Evolutionary conservation across 2,888 invertebrate species (phyloP), one percentile per base, ranked within the genome.

Genomic region (Rhorus exstirpatorius): DNA sequence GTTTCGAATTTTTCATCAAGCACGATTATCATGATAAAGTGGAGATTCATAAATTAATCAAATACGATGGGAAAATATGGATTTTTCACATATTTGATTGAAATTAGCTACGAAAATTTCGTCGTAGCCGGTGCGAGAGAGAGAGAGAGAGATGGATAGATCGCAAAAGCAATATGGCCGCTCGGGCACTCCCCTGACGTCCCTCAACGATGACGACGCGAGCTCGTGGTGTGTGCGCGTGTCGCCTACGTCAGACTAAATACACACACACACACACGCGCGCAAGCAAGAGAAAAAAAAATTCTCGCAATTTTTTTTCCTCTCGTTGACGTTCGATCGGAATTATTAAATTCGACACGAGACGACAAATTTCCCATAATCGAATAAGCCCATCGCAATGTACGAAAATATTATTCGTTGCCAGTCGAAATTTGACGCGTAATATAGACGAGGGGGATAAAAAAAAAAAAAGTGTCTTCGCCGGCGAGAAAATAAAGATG

Each of bases 401-500:
- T 44, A 31, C n/a, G 31, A 21, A 55, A 61, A 71, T 53, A 61
- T 60, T 12, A 21, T 8, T 24, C 51, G 31, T n/a, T 61, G n/a
- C 21, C 35, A 24, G 44, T 65, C 21, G 10, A 53, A 7, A 6
- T 31, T 49, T 44, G 38, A 24, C 31, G 65, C 31, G 70, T 67
- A 63, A 75, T 38, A 71, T 46, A 38, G 26, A 61, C 60, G 60
- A 8, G 31, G 14, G 55, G 17, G 53, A 35, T 67, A 79, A 21
- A 60, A 67, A 41, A 70, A 31, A 58, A 83, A 85, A 78, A 80
- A 58, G 44, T 79, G 74, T 88, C 87, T 86, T 89, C 86, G 85
- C 90, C 90, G 90, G 89, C 86, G 83, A 86, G 83, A 84, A 70
- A 84, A 85, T 82, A 84, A 91, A 90, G 80, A 91, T 91, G 91